phyloP scores from a whole-genome alignment of 2,113 vertebrate genomes.

The Ammospiza nelsoni region DNA sequence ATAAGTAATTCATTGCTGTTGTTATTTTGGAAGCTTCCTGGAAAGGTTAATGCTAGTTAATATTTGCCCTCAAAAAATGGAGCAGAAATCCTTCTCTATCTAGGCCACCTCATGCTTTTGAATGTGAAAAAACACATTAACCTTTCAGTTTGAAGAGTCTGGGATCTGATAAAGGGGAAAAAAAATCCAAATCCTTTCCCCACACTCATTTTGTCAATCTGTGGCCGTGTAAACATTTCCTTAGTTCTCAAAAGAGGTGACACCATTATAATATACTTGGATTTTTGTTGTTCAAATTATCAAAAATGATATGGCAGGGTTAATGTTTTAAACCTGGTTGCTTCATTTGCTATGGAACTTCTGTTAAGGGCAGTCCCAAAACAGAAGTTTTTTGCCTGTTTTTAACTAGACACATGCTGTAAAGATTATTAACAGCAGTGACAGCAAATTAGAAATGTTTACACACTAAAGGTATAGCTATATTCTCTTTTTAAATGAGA shows the following conservation, averaged over 20 bases:
- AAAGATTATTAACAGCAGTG: neutral
- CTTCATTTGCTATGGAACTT: neutral
- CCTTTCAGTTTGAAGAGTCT: neutral
- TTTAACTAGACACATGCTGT: neutral
- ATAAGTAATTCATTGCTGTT: constrained; percentile 12
- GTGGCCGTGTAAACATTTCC: neutral
- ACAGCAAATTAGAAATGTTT: neutral
- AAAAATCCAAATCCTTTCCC: neutral
- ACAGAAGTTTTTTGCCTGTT: neutral
- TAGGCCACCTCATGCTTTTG: neutral
- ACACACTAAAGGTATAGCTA: neutral
- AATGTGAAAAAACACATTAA: neutral
- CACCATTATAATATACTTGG: neutral
- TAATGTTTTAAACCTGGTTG: neutral
- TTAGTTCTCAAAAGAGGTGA: neutral
- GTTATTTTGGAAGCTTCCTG: constrained; percentile 22
- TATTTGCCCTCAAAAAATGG: neutral
- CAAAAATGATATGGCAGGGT: neutral
- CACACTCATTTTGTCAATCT: neutral
- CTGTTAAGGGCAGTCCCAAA: neutral
- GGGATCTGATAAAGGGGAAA: neutral
- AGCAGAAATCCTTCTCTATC: neutral
- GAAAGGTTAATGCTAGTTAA: neutral
- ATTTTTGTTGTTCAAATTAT: neutral
- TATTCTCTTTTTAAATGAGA: neutral